Conservation (phyloP, 2,888 invertebrate genomes). For the Eupithecia abbreviata region DNA sequence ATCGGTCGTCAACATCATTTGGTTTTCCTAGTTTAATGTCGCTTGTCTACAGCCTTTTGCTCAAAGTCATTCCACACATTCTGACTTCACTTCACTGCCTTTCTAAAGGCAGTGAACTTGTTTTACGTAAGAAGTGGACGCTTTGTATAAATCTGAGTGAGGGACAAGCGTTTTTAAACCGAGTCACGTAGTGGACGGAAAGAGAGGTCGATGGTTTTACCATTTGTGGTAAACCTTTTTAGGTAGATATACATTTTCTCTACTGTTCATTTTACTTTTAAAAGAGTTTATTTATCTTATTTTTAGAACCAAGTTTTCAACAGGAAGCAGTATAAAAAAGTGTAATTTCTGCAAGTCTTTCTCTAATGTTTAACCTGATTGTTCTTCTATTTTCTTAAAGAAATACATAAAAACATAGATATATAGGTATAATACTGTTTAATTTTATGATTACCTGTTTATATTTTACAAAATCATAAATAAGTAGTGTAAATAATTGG, state of each 20-base stretch:
- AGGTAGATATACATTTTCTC: not conserved
- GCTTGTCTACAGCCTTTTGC: not conserved
- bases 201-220: slow-evolving; percentile 15
- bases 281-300: not conserved
- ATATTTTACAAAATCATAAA: no score
- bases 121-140: slow-evolving; percentile 19
- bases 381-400: not conserved
- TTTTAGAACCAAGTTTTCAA: not conserved
- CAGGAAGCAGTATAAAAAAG: not conserved
- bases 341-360: not conserved
- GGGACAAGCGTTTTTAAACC: slow-evolving; percentile 16
- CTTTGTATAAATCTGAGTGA: slow-evolving; percentile 25
- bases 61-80: not conserved
- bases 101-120: slow-evolving; percentile 1
- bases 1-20: no score
- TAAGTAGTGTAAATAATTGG: no score
- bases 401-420: no score
- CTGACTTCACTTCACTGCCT: not conserved
- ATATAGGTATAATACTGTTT: no score
- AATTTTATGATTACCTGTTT: no score
- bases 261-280: not conserved
- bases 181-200: slow-evolving; percentile 24
- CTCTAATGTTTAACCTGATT: not conserved
- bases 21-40: not conserved
- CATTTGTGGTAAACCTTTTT: slow-evolving; percentile 3